Percentiles rank a stretch among this genome's conserved stretches.
Evolutionary conservation across 2,888 invertebrate species (phyloP).

Genomic region (Scelioninae gen. 1): DNA sequence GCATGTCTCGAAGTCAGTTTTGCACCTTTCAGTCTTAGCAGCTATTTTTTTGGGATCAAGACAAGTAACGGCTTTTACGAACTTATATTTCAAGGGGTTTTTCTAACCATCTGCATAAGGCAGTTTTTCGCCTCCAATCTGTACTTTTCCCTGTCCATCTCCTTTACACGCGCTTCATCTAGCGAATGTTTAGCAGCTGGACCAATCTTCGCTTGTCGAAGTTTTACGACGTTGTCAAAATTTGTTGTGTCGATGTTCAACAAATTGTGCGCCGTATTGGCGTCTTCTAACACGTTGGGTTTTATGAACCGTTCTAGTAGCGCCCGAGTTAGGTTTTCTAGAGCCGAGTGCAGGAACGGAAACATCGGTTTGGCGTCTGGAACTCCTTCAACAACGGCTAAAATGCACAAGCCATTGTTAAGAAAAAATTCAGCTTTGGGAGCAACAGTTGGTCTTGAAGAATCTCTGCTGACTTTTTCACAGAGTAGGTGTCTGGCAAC

Average conservation of each 20-base stretch:
- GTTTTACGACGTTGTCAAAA: slow-evolving; percentile 21
- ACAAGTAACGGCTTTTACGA: slow-evolving; percentile 21
- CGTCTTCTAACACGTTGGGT: slow-evolving; percentile 19
- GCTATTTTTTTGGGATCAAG: slow-evolving; percentile 20
- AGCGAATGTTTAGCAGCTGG: slow-evolving; percentile 35
- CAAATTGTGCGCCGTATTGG: slow-evolving; percentile 17
- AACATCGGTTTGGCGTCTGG: slow-evolving; percentile 38
- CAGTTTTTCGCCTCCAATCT: slow-evolving; percentile 27
- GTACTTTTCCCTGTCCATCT: slow-evolving; percentile 14
- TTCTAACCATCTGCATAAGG: slow-evolving; percentile 19
- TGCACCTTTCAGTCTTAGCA: slow-evolving; percentile 8
- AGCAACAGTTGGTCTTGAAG: slow-evolving; percentile 39
- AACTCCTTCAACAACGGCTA: slow-evolving; percentile 45
- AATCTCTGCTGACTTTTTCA: slow-evolving; percentile 31
- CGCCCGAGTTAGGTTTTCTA: slow-evolving; percentile 3
- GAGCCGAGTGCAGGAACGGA: slow-evolving; percentile 14
- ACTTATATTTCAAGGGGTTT: slow-evolving; percentile 44
- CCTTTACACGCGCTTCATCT: slow-evolving; percentile 25
- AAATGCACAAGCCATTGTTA: slow-evolving; percentile 18
- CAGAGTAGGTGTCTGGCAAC: slow-evolving; percentile 23
- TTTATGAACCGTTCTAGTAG: slow-evolving; percentile 31
- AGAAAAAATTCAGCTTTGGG: slow-evolving; percentile 30
- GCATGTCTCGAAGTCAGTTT: slow-evolving; percentile 22
- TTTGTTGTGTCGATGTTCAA: slow-evolving; percentile 18
- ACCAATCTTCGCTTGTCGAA: slow-evolving; percentile 20